Base-by-base conservation (phyloP, 2,113 vertebrate genomes). In the Hippocampus mohnikei region DNA sequence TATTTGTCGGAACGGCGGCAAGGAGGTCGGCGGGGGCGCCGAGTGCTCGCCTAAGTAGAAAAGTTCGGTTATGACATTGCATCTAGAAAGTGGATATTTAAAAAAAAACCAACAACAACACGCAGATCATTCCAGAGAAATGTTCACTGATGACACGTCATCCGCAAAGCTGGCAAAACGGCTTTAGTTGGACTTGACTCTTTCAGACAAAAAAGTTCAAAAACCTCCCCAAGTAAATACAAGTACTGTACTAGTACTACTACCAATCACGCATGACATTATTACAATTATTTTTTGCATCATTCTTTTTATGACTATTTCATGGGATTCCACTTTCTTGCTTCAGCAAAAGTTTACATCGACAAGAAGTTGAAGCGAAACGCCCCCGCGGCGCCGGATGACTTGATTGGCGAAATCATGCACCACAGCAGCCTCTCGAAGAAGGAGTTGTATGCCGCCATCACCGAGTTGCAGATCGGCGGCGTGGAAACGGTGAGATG, bases 391-490 rank as follows among this genome's bases (percentile, higher is more conserved):
- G 90, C 93, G 0, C 74, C 69, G 0, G 87, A 90, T 18, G 95
- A 96, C 81, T 91, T 98, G 23, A 93, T 98, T 1, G 95, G 94
- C 3, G 95, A 96, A 69, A 94, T 99, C 84, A 94, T 93, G 62
- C 88, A 92, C 13, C 89, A 91, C 40, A 92, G 90, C 72, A 81
- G 81, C 0, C 93, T 99, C 16, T 95, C 95, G 1, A 97, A 91
- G 89, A 98, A 98, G 70, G 96, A 99, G 70, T 68, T 99, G 9
- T 97, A 98, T 0, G 97, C 96, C 0, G 85, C 95, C 9, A 93
- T 96, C 46, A 90, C 96, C 0, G 97, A 99, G 81, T 93, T 99
- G 8, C 96, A 98, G 91, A 94, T 99, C 0, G 97, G 94, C 0
- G 97, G 94, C 0, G 95, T 97, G 2, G 97, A 99, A 82, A 98